These are phyloP conservation scores for Pentamera pediparva DNA, from an alignment of 53 echinoderm and acorn worm genomes.

Conservation along the genomic window DNA sequence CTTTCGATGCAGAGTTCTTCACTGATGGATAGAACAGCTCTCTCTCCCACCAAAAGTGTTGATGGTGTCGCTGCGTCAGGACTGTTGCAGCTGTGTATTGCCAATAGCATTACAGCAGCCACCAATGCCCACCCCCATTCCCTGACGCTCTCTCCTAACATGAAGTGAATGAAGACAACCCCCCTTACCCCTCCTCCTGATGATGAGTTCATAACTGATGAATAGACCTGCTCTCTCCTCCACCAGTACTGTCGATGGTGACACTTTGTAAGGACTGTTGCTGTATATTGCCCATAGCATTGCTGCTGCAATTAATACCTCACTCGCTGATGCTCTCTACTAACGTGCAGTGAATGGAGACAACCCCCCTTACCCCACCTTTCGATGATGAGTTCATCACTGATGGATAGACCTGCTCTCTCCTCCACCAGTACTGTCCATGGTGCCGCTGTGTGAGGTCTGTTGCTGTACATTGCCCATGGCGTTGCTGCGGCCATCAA, in stretches of 20 bases:
- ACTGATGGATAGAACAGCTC: constrained; percentile 72
- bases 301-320: too few species aligned
- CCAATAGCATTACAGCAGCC: too few species aligned
- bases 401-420: constrained; percentile 71
- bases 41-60: constrained; percentile 59
- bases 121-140: too few species aligned
- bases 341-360: too few species aligned
- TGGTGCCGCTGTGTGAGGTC: constrained; percentile 65
- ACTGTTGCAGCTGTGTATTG: too few species aligned
- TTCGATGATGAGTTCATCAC: constrained; percentile 87
- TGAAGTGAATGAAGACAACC: too few species aligned
- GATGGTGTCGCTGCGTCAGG: constrained; percentile 65
- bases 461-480: constrained; percentile 94
- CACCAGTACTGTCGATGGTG: constrained; percentile 53
- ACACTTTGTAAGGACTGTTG: constrained; percentile 79
- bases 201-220: constrained; percentile 81
- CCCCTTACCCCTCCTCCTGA: constrained; percentile 86
- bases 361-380: constrained; percentile 84
- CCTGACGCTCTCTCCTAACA: too few species aligned
- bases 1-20: constrained; percentile 88
- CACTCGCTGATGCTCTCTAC: too few species aligned
- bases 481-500: too few species aligned
- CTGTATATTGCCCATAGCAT: constrained; percentile 94
- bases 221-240: constrained; percentile 69
- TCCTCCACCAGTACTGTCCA: constrained; percentile 64